Evolutionary conservation across 2,113 vertebrate species (phyloP).

Genomic region (Pardalotus punctatus): DNA sequence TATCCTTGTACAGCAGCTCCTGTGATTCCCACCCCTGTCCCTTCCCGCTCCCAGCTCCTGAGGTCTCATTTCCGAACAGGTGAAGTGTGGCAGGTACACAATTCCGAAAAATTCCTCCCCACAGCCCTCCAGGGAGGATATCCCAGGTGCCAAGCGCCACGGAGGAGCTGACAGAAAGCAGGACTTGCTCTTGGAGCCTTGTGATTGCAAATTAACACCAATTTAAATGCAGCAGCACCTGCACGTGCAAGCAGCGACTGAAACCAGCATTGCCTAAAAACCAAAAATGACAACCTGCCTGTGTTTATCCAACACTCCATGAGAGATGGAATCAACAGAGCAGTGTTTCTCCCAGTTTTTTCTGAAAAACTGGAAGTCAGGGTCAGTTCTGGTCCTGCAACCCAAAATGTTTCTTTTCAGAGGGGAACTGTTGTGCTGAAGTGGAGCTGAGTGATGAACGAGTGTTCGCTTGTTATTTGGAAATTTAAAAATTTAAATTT

Average conservation of each 20-base stretch:
- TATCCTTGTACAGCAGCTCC: background rate
- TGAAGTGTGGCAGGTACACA: accelerated
- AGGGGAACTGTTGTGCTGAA: background rate
- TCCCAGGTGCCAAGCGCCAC: background rate
- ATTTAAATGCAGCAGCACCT: background rate
- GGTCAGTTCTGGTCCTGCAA: background rate
- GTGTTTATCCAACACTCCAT: background rate
- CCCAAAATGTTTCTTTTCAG: accelerated
- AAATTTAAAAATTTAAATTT: background rate
- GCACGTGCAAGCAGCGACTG: background rate
- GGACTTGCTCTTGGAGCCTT: background rate
- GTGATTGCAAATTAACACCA: background rate
- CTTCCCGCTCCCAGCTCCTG: background rate
- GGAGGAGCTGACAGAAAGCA: background rate
- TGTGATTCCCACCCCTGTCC: background rate
- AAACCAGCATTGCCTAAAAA: background rate
- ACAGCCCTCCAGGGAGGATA: background rate
- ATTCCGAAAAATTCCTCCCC: background rate
- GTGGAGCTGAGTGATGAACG: background rate
- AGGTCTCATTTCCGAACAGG: background rate
- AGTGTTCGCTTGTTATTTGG: accelerated
- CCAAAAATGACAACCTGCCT: background rate
- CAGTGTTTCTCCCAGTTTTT: background rate
- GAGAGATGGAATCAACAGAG: background rate
- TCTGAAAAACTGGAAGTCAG: background rate